A percentile compares a stretch with the other conserved stretches of the same genome.
These are phyloP conservation scores for Oryzias celebensis DNA, from an alignment of 2,113 vertebrate species.

Conservation along the genomic window DNA sequence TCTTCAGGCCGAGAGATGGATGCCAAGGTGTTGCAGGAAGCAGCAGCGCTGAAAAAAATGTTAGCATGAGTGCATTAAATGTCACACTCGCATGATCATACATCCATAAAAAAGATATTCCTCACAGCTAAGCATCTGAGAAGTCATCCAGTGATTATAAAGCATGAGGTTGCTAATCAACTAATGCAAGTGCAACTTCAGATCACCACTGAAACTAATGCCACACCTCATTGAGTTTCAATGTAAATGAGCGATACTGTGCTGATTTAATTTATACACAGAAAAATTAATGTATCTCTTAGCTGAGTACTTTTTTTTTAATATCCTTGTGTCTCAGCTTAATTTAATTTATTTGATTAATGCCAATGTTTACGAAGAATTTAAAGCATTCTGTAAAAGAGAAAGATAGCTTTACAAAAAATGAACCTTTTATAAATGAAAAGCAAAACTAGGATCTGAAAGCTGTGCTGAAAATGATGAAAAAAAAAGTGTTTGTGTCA, in stretches of 20 bases:
- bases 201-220: slow-evolving; percentile 6
- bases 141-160: slow-evolving; percentile 1
- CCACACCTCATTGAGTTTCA: slow-evolving; percentile 21
- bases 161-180: slow-evolving; percentile 25
- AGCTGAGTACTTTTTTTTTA: slow-evolving; percentile 7
- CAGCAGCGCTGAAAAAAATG: background rate
- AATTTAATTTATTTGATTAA: slow-evolving; percentile 32
- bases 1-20: background rate
- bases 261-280: slow-evolving; percentile 23
- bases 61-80: background rate
- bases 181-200: slow-evolving; percentile 31
- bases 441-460: background rate
- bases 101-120: slow-evolving; percentile 1
- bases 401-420: background rate
- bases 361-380: slow-evolving; percentile 15
- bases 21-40: background rate
- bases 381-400: slow-evolving; percentile 3
- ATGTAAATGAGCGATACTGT: slow-evolving; percentile 3
- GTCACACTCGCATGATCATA: background rate
- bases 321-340: slow-evolving; percentile 17
- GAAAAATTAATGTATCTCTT: slow-evolving; percentile 24
- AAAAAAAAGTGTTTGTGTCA: no score
- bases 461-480: background rate
- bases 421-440: background rate
- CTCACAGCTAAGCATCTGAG: no score